Evolutionary conservation across 2,888 invertebrate species (phyloP).

Genomic region (Machimus atricapillus): DNA sequence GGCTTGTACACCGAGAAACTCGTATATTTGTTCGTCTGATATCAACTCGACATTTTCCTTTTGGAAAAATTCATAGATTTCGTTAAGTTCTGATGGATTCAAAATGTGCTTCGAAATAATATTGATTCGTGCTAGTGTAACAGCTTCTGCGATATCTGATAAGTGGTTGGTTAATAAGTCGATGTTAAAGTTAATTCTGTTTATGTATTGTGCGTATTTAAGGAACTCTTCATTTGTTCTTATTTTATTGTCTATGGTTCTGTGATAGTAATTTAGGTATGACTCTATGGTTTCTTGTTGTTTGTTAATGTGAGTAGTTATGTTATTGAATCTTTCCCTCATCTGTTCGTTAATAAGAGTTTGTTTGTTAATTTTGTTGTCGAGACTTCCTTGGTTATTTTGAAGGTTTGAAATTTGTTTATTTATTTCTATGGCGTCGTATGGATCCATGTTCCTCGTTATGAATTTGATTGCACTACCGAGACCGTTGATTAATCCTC

Average conservation of each 20-base stretch:
- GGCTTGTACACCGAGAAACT: not conserved
- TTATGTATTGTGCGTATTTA: not conserved
- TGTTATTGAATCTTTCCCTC: not conserved
- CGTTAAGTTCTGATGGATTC: not conserved
- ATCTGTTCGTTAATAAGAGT: not conserved
- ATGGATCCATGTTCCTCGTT: not conserved
- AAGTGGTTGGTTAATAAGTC: not conserved
- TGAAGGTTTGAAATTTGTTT: not conserved
- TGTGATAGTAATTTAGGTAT: not conserved
- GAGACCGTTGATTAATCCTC: not conserved
- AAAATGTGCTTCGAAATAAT: slow-evolving; percentile 1
- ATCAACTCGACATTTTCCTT: not conserved
- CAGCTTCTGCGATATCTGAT: not conserved
- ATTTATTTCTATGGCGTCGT: too few species aligned
- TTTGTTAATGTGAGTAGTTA: not conserved
- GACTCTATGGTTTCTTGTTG: not conserved
- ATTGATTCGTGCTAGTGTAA: not conserved
- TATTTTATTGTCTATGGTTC: not conserved
- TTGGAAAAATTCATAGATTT: not conserved
- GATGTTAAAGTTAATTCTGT: not conserved
- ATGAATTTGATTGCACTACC: not conserved
- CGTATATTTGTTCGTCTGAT: not conserved
- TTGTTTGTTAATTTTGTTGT: not conserved
- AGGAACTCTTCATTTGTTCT: not conserved
- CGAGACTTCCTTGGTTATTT: not conserved